These are phyloP conservation scores for Cheilosia pagana DNA, from an alignment of 2,888 invertebrate genomes.

Conservation along the genomic window DNA sequence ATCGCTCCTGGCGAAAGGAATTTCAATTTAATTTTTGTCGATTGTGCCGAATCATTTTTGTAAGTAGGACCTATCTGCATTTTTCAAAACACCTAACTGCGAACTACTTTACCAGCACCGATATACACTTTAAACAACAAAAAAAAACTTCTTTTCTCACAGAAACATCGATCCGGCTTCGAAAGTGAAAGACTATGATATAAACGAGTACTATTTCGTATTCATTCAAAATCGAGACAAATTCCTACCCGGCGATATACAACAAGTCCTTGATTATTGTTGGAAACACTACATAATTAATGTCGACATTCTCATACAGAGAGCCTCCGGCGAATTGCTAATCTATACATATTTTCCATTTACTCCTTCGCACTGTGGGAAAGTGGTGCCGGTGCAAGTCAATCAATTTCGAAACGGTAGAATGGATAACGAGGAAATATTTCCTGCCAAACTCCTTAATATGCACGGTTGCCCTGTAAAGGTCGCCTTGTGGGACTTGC, in stretches of 20 bases:
- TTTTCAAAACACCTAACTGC: no score
- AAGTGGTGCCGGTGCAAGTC: slow-evolving; percentile 71
- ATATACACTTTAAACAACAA: background rate
- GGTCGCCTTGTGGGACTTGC: slow-evolving; percentile 72
- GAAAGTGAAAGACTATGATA: slow-evolving; percentile 75
- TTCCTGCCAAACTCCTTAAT: slow-evolving; percentile 77
- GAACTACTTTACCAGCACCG: background rate
- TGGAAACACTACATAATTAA: slow-evolving; percentile 79
- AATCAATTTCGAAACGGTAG: slow-evolving; percentile 76
- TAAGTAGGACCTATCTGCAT: no score
- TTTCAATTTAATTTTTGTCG: slow-evolving; percentile 16
- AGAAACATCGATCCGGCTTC: slow-evolving; percentile 78
- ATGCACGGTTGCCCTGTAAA: slow-evolving; percentile 77
- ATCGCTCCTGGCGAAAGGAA: background rate
- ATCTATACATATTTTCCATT: slow-evolving; percentile 80
- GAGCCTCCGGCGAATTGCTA: slow-evolving; percentile 76
- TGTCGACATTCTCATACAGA: slow-evolving; percentile 79
- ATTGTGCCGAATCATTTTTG: slow-evolving; percentile 5
- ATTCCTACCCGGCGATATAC: slow-evolving; percentile 76
- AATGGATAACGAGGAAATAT: slow-evolving; percentile 75
- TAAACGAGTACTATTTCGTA: slow-evolving; percentile 79
- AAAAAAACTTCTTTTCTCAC: background rate
- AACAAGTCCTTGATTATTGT: slow-evolving; percentile 78
- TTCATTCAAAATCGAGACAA: slow-evolving; percentile 78
- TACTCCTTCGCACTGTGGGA: slow-evolving; percentile 73